Percentiles rank a stretch among this genome's conserved stretches.
These are phyloP conservation scores for Drosophila sturtevanti DNA, from an alignment of 1,140 invertebrate genomes.

Conservation along the genomic window DNA sequence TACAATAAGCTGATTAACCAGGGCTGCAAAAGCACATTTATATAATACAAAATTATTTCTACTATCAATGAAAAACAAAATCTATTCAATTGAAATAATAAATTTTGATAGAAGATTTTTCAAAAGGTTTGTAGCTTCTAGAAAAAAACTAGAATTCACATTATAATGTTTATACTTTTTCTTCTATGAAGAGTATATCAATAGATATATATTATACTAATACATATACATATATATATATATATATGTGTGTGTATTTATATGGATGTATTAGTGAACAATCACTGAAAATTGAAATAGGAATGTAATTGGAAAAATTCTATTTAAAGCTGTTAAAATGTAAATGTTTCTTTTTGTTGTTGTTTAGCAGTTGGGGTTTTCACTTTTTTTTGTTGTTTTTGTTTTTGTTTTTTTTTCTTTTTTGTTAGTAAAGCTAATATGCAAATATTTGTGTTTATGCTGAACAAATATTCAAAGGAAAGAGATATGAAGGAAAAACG, in stretches of 20 bases:
- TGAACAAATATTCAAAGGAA: constrained; percentile 19
- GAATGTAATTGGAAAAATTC: constrained; percentile 8
- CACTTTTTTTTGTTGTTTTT: too few species aligned
- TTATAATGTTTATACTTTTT: too few species aligned
- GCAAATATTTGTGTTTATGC: constrained; percentile 12
- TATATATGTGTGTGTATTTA: too few species aligned
- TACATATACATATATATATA: too few species aligned
- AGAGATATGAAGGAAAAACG: not conserved
- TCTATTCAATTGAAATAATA: not conserved
- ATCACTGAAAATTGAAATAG: constrained; percentile 1
- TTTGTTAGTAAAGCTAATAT: constrained; percentile 16
- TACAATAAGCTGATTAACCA: not conserved
- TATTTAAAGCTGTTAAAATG: constrained; percentile 9
- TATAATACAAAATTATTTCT: too few species aligned
- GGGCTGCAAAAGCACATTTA: not conserved
- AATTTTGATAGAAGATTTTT: too few species aligned
- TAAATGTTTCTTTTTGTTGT: constrained; percentile 1
- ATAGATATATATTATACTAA: too few species aligned
- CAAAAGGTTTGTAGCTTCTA: too few species aligned
- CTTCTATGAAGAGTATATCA: too few species aligned
- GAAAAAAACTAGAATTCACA: too few species aligned
- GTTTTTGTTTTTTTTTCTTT: too few species aligned
- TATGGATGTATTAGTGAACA: not conserved
- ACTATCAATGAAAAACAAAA: too few species aligned
- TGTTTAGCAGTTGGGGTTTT: constrained; percentile 3